These are phyloP conservation scores for Reticulitermes speratus DNA, from an alignment of 1,140 invertebrate genomes.

Conservation along the genomic window DNA sequence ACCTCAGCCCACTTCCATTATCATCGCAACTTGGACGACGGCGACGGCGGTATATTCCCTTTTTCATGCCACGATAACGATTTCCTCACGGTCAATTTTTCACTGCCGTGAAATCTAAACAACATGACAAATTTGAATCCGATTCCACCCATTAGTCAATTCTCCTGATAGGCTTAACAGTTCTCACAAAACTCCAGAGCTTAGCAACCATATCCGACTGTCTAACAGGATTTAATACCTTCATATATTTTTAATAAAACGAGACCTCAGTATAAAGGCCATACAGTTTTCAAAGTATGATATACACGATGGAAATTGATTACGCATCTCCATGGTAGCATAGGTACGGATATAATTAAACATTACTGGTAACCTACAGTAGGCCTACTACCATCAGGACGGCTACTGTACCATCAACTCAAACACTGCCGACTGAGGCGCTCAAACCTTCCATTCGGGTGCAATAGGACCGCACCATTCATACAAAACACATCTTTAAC, in stretches of 20 bases:
- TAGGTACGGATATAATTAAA: neutral
- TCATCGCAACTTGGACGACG: no score
- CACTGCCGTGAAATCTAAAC: neutral
- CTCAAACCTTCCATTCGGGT: no score
- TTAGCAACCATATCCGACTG: neutral
- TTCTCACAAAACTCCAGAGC: neutral
- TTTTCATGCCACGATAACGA: neutral
- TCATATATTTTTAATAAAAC: neutral
- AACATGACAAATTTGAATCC: neutral
- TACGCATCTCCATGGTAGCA: neutral
- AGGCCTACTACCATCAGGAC: no score
- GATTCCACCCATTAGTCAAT: neutral
- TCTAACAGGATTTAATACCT: neutral
- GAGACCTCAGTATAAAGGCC: neutral
- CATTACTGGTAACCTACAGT: no score
- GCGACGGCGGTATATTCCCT: neutral
- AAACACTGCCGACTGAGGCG: no score
- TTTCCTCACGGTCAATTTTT: neutral
- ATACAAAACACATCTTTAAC: no score
- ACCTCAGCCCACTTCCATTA: no score
- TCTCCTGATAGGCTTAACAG: neutral
- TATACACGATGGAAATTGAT: neutral
- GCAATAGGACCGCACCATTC: no score
- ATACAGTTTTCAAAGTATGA: neutral
- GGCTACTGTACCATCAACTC: no score